Percentiles rank a stretch among this genome's conserved stretches.
Evolutionary conservation across 1,140 invertebrate genomes (phyloP).

Genomic region (Penaeus chinensis): DNA sequence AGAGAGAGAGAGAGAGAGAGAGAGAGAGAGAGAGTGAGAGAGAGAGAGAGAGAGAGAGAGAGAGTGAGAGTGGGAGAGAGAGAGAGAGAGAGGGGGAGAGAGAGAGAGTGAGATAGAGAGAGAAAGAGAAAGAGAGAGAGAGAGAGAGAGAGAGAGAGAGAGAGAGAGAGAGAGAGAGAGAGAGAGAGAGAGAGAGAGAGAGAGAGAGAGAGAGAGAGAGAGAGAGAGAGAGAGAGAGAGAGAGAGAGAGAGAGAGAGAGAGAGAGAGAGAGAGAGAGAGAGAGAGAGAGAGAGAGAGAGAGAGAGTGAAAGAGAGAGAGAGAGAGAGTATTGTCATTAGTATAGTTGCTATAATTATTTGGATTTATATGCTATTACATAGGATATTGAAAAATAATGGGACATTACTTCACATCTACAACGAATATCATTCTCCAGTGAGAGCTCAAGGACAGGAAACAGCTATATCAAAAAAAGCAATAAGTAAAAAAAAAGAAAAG

Average conservation of each 20-base stretch:
- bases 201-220: background rate
- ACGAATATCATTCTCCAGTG: no score
- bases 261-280: background rate
- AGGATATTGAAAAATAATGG: no score
- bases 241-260: background rate
- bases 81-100: background rate
- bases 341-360: no score
- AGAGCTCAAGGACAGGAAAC: no score
- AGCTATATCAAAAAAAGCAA: no score
- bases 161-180: background rate
- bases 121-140: conserved; percentile 12
- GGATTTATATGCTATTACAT: no score
- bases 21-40: background rate
- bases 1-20: conserved; percentile 9
- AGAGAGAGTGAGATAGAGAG: background rate
- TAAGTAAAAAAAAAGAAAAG: background rate
- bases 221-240: conserved; percentile 5
- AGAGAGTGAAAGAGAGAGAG: background rate
- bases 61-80: background rate
- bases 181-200: background rate
- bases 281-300: conserved; percentile 15
- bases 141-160: background rate
- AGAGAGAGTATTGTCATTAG: no score
- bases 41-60: background rate
- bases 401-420: no score